phyloP scores from a whole-genome alignment of 2,113 vertebrate species.

The Varanus komodoensis region DNA sequence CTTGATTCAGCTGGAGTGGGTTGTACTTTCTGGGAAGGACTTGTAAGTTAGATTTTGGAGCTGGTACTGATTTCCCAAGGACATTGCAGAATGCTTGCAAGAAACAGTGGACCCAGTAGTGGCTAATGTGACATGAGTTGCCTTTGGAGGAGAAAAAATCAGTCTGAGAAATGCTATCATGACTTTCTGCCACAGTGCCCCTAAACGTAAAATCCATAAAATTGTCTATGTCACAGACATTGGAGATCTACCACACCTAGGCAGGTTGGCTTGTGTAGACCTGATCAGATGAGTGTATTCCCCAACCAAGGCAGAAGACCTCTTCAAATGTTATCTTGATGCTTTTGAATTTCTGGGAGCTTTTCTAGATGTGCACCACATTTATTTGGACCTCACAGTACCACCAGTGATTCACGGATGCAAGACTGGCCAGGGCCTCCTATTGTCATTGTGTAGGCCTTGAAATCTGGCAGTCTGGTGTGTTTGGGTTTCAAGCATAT shows the following conservation, averaged over 20 bases:
- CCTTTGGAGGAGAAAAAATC: not conserved
- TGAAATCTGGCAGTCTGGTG: no score
- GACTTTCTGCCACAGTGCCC: not conserved
- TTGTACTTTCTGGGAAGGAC: no score
- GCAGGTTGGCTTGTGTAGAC: not conserved
- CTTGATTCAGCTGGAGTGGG: no score
- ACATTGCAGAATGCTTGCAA: not conserved
- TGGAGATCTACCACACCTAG: no score
- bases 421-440: no score
- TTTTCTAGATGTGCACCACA: not conserved
- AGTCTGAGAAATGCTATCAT: not conserved
- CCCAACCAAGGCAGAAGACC: not conserved
- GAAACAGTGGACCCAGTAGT: not conserved
- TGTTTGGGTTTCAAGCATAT: no score
- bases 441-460: no score
- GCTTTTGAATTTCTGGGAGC: not conserved
- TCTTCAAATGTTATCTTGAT: not conserved
- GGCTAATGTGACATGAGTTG: not conserved
- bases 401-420: slow-evolving; percentile 15
- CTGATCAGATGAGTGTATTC: not conserved
- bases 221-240: not conserved
- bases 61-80: not conserved
- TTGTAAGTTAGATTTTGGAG: not conserved
- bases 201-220: not conserved
- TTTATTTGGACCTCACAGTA: no score